These are phyloP conservation scores for Anthonomus grandis DNA, from an alignment of 1,140 invertebrate species.

Conservation along the genomic window DNA sequence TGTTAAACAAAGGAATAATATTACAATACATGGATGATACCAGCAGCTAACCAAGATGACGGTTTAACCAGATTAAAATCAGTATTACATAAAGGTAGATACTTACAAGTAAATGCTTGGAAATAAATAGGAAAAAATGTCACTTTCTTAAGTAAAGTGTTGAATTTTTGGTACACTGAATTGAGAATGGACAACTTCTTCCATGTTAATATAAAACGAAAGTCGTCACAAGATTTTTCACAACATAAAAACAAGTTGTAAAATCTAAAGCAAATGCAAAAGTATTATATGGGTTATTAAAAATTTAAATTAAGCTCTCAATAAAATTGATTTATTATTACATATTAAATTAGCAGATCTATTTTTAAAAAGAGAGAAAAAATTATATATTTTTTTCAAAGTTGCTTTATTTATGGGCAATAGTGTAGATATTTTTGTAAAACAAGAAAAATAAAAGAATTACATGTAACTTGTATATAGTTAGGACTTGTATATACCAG, in stretches of 20 bases:
- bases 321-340: no score
- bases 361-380: no score
- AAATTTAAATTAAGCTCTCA: no score
- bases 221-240: not conserved
- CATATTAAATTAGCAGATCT: no score
- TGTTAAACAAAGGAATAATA: slow-evolving; percentile 33
- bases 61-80: slow-evolving; percentile 18
- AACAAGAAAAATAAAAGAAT: no score
- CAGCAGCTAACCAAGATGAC: slow-evolving; percentile 21
- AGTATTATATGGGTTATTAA: no score
- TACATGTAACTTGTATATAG: no score
- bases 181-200: not conserved
- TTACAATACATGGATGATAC: slow-evolving; percentile 30
- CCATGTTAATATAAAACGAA: slow-evolving; percentile 3
- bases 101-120: slow-evolving; percentile 10
- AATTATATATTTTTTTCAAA: no score
- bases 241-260: not conserved
- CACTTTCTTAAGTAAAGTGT: slow-evolving; percentile 2
- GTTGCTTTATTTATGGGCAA: no score
- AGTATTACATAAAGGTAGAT: slow-evolving; percentile 23
- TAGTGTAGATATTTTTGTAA: no score
- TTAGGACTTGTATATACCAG: no score
- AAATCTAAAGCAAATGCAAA: no score
- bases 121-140: slow-evolving; percentile 19
- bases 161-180: slow-evolving; percentile 1